phyloP scores from a whole-genome alignment of 2,113 vertebrate species.

The Odontophorus gujanensis region DNA sequence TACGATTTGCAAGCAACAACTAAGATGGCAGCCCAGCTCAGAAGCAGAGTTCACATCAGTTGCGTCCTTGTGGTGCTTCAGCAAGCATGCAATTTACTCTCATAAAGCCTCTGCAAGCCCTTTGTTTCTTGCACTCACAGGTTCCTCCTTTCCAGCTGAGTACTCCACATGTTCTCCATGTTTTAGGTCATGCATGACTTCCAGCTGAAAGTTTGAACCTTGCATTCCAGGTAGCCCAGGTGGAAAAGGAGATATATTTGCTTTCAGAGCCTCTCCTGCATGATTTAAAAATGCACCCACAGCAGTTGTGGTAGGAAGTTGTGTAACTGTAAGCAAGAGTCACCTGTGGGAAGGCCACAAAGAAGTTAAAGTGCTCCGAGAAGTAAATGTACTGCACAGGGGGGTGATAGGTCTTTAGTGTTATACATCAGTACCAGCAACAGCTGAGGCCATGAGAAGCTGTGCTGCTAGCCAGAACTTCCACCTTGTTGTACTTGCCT shows the following conservation, averaged over 20 bases:
- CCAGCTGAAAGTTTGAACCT: not conserved
- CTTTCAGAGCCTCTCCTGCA: not conserved
- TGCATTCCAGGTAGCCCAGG: not conserved
- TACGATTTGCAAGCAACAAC: not conserved
- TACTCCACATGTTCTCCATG: not conserved
- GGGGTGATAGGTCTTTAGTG: not conserved
- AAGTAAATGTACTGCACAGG: not conserved
- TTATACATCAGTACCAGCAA: not conserved
- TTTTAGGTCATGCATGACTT: not conserved
- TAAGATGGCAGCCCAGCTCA: not conserved
- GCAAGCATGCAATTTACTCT: not conserved
- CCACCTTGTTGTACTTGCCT: not conserved
- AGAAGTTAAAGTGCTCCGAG: not conserved
- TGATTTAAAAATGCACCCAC: not conserved
- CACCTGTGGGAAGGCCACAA: not conserved
- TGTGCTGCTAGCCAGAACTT: not conserved
- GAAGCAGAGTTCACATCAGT: not conserved
- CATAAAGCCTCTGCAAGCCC: not conserved
- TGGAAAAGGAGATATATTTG: not conserved
- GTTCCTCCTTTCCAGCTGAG: not conserved
- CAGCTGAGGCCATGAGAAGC: not conserved
- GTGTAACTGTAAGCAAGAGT: conserved; percentile 29
- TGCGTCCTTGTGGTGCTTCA: not conserved
- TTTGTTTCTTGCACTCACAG: not conserved
- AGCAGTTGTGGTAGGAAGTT: not conserved